Evolutionary conservation across 2,797 vertebrate species (phyloP), one percentile per base, ranked within the genome.

Genomic region (Gambusia yucatana): DNA sequence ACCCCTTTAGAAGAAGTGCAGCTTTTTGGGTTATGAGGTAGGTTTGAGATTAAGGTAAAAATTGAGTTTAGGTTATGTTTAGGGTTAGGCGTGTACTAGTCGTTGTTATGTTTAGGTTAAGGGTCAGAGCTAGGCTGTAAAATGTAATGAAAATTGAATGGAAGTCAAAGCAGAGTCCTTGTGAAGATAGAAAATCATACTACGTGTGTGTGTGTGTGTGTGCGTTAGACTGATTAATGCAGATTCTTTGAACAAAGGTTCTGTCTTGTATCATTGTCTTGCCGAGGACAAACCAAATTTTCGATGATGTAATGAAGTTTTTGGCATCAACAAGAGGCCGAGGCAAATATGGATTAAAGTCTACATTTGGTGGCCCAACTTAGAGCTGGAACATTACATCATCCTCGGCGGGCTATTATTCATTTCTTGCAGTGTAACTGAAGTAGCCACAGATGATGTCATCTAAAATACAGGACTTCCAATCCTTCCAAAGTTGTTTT

Each of bases 391-490:
- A 77, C 89, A 94, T 94, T 92, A 92, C 91, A 78, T 95, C 93
- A 94, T 70, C 84, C 84, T 72, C 76, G 77, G 78, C 86, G 84
- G 61, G 81, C 91, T 85, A 89, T 90, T 91, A 89, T 86, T 91
- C 80, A 88, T 93, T 93, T 93, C 88, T 92, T 89, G 90, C 87
- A 86, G 88, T 80, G 86, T 88, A 92, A 92, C 87, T 91, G 87
- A 92, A 92, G 86, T 88, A 83, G 88, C 90, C 83, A 78, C 72
- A 77, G 88, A 90, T 95, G 94, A 94, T 94, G 93, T 94, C 93
- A 95, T 91, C 91, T 87, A 92, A 71, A 92, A 93, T 83, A 91
- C 86, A 90, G 78, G 89, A 92, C 87, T 90, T 88, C 85, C 84
- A 89, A 92, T 92, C 90, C 6, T 17, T 36, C 59, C 92, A 90